A percentile compares a stretch with the other conserved stretches of the same genome.
These are phyloP conservation scores for Drosophila anceps DNA, from an alignment of 2,888 invertebrate genomes.

Conservation along the genomic window DNA sequence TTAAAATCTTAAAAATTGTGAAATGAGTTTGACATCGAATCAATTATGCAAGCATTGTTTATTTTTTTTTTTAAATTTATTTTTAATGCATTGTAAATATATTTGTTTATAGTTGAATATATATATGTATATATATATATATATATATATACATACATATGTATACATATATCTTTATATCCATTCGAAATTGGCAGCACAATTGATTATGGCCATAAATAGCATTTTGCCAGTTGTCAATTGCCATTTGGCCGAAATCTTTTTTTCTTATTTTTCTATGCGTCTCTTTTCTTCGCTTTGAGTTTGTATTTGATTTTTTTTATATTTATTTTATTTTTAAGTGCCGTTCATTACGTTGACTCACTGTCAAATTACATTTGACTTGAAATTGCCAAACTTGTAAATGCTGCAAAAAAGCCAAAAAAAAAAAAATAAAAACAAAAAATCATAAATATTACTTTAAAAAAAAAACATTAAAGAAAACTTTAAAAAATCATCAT, in stretches of 20 bases:
- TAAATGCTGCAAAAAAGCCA: slow-evolving; percentile 41
- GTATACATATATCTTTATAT: slow-evolving; percentile 1
- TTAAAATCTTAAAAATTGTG: slow-evolving; percentile 1
- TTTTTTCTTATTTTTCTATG: slow-evolving; percentile 37
- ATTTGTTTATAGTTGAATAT: slow-evolving; percentile 14
- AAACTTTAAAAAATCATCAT: slow-evolving; percentile 12
- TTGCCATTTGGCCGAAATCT: slow-evolving; percentile 59
- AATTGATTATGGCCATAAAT: slow-evolving; percentile 73
- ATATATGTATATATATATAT: no score
- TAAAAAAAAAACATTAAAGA: slow-evolving; percentile 8
- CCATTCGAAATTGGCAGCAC: slow-evolving; percentile 29
- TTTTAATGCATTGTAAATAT: slow-evolving; percentile 16
- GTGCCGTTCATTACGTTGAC: slow-evolving; percentile 68
- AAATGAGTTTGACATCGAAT: slow-evolving; percentile 36
- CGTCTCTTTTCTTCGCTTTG: slow-evolving; percentile 10
- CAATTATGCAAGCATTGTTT: slow-evolving; percentile 48
- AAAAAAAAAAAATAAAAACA: neutral
- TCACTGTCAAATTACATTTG: slow-evolving; percentile 76
- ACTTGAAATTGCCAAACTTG: slow-evolving; percentile 77
- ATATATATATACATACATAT: neutral
- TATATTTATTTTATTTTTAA: slow-evolving; percentile 25
- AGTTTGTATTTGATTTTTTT: slow-evolving; percentile 15
- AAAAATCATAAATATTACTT: neutral
- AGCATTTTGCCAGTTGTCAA: slow-evolving; percentile 71
- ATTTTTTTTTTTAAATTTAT: slow-evolving; percentile 12